Conservation (phyloP, 2,113 vertebrate species). For the Peromyscus californicus region DNA sequence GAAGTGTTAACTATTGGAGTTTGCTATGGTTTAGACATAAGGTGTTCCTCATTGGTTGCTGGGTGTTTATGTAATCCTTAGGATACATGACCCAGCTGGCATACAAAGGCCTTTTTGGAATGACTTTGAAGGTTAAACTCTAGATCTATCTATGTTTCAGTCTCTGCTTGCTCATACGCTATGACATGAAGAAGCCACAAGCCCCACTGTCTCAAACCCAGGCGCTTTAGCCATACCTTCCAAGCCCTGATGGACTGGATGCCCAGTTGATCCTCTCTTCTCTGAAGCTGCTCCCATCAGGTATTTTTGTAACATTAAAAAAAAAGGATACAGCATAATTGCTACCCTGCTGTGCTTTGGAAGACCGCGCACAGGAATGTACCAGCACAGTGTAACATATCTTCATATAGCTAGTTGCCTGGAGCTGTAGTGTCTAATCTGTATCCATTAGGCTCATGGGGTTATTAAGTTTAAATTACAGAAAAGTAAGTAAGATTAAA, state of each 20-base stretch:
- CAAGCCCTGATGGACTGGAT: too few species aligned
- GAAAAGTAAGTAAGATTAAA: conserved; percentile 30
- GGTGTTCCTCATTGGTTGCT: neutral
- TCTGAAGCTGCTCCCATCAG: neutral
- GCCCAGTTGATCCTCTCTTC: too few species aligned
- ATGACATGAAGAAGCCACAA: too few species aligned
- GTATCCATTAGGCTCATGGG: neutral
- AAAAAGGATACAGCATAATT: neutral
- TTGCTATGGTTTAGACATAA: neutral
- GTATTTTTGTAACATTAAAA: neutral
- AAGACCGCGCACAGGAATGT: neutral
- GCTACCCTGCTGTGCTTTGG: neutral
- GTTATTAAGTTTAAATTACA: neutral
- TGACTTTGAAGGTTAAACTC: neutral
- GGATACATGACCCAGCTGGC: neutral
- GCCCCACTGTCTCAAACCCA: neutral
- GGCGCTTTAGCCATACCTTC: neutral
- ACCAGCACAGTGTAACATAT: neutral
- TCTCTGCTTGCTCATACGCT: too few species aligned
- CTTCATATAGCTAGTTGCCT: neutral
- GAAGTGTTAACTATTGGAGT: neutral
- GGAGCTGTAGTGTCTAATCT: neutral
- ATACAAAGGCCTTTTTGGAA: neutral
- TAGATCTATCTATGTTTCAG: neutral
- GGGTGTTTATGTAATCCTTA: neutral